Evolutionary conservation across 2,113 vertebrate genomes (phyloP), one percentile per base, ranked within the genome.

Genomic region (Nycticorax nycticorax): DNA sequence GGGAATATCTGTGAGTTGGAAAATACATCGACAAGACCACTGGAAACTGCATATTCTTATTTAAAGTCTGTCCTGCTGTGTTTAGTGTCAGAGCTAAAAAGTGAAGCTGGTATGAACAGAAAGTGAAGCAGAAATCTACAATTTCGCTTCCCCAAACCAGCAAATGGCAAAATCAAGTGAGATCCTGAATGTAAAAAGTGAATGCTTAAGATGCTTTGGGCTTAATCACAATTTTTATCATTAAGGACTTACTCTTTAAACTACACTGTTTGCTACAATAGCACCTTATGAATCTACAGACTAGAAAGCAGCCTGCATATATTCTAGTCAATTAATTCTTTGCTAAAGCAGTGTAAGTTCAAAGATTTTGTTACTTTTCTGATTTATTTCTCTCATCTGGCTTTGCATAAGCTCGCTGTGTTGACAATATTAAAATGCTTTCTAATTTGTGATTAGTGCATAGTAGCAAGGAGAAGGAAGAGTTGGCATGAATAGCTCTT

Each of bases 391-490:
- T 89, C 33, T 41, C 62, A 64, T 77, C 59, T 92, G 50, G 47
- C 30, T 93, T 80, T 80, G 33, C 20, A 18, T 52, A 68, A 93
- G 32, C 39, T 81, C 37, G 89, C 73, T 91, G 56, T 80, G 71
- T 66, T 94, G 91, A 72, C 66, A 55, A n/a, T 64, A 87, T 53
- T 75, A 74, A 96, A 86, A 78, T 78, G 12, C 28, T 94, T 92
- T 95, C 64, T 93, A 32, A 83, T 88, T 83, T 93, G 52, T 60
- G 80, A 84, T 84, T 84, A 87, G 43, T 52, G 80, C 30, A 27
- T 24, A 55, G 14, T 26, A 84, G 67, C 45, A 71, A 74, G 79
- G 66, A 64, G 71, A 86, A 82, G 50, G 62, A 81, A 89, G 80
- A 78, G 24, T 64, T 92, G 89, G 87, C 93, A 64, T 22, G 52